phyloP scores from a whole-genome alignment of 2,113 vertebrate species.

The Scortum barcoo region DNA sequence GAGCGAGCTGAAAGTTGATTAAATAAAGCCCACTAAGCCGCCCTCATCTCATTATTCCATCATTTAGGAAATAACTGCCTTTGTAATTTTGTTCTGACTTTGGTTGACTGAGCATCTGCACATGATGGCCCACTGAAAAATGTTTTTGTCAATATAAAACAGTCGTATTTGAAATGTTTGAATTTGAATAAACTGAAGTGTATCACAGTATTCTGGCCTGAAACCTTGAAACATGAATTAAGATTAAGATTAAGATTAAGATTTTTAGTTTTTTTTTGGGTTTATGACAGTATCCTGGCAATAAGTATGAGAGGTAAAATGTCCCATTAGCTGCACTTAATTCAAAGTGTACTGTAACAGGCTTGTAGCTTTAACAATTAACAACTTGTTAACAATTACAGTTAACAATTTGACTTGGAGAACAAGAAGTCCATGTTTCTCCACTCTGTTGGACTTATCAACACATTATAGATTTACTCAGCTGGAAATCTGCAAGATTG shows the following conservation, averaged over 20 bases:
- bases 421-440: background rate
- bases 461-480: background rate
- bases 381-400: too few relatives aligned
- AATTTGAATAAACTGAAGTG: background rate
- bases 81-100: background rate
- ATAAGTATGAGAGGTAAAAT: background rate
- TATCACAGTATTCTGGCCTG: background rate
- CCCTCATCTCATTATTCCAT: background rate
- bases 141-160: background rate
- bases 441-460: background rate
- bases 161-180: too few relatives aligned
- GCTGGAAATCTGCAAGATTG: background rate
- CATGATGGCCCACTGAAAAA: background rate
- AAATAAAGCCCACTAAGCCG: too few relatives aligned
- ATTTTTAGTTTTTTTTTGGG: background rate
- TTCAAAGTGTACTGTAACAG: background rate
- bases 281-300: background rate
- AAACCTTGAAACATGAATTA: background rate
- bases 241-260: too few relatives aligned
- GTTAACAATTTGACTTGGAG: background rate
- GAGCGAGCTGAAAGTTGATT: background rate
- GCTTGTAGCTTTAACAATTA: background rate
- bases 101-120: background rate
- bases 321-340: background rate
- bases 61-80: background rate